phyloP scores from a whole-genome alignment of 1,140 invertebrate genomes.

The Ericerus pela region DNA sequence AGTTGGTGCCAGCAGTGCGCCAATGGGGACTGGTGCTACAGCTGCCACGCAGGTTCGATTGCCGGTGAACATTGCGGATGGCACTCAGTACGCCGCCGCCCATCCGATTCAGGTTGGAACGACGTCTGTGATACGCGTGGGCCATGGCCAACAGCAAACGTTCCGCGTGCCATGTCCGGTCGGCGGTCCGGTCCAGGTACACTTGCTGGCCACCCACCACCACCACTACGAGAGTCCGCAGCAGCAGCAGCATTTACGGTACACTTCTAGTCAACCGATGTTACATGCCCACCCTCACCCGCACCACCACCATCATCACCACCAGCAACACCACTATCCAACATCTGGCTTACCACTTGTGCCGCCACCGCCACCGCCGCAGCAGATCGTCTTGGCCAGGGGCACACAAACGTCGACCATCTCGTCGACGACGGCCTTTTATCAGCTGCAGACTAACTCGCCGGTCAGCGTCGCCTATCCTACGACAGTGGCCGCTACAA shows the following conservation, averaged over 20 bases:
- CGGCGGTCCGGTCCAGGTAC: conserved; percentile 29
- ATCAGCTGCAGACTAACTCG: conserved; percentile 14
- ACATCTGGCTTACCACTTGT: too few species aligned
- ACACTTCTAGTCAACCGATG: not conserved
- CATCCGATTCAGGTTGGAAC: conserved; percentile 14
- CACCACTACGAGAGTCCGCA: conserved; percentile 29
- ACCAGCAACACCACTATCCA: conserved; percentile 7
- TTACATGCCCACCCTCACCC: conserved; percentile 10
- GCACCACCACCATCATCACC: conserved; percentile 10
- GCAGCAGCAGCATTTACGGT: conserved; percentile 18
- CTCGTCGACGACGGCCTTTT: conserved; percentile 22
- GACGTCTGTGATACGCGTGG: conserved; percentile 23
- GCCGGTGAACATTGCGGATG: not conserved
- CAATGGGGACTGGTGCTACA: not conserved
- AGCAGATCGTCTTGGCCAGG: conserved; percentile 17
- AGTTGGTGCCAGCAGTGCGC: conserved; percentile 14
- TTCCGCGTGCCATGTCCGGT: conserved; percentile 27
- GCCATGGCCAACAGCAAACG: conserved; percentile 25
- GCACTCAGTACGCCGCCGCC: conserved; percentile 20
- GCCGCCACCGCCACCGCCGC: conserved; percentile 17
- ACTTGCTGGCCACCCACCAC: conserved; percentile 24
- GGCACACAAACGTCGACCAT: conserved; percentile 20
- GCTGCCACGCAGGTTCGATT: not conserved
- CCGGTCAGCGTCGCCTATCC: too few species aligned
- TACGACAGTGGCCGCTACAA: too few species aligned